Evolutionary conservation across 2,797 vertebrate genomes (phyloP).

Genomic region (Hozukius guyotensis): DNA sequence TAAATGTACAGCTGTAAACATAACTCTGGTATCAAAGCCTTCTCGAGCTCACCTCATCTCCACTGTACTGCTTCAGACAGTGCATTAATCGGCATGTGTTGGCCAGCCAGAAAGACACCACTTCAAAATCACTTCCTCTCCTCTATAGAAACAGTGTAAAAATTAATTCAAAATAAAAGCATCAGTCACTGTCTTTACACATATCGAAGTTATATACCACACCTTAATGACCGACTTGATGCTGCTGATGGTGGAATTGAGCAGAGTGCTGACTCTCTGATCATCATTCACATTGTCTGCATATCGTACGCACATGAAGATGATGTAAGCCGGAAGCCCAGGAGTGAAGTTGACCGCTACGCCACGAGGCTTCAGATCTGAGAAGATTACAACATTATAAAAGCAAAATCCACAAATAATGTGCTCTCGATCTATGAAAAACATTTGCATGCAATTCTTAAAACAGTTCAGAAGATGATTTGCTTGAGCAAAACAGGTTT

Average conservation of each 20-base stretch:
- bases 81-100: constrained; percentile 94
- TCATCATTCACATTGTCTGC: constrained; percentile 94
- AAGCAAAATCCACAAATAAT: background rate
- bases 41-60: constrained; percentile 88
- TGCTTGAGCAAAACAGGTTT: background rate
- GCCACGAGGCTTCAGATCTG: constrained; percentile 94
- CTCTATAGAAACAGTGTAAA: constrained; percentile 79
- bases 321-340: constrained; percentile 93
- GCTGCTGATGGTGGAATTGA: constrained; percentile 93
- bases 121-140: constrained; percentile 92
- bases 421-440: background rate
- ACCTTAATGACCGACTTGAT: constrained; percentile 98
- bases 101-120: constrained; percentile 95
- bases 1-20: background rate
- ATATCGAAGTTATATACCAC: background rate
- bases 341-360: constrained; percentile 93
- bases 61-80: constrained; percentile 97
- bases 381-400: constrained; percentile 5
- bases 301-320: constrained; percentile 98
- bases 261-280: constrained; percentile 89
- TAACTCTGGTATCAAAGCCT: background rate
- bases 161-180: background rate
- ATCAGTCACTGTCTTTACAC: background rate
- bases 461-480: background rate
- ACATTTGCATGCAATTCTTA: background rate